Evolutionary conservation across 2,888 invertebrate genomes (phyloP), one percentile per base, ranked within the genome.

Genomic region (Caenorhabditis sulstoni): DNA sequence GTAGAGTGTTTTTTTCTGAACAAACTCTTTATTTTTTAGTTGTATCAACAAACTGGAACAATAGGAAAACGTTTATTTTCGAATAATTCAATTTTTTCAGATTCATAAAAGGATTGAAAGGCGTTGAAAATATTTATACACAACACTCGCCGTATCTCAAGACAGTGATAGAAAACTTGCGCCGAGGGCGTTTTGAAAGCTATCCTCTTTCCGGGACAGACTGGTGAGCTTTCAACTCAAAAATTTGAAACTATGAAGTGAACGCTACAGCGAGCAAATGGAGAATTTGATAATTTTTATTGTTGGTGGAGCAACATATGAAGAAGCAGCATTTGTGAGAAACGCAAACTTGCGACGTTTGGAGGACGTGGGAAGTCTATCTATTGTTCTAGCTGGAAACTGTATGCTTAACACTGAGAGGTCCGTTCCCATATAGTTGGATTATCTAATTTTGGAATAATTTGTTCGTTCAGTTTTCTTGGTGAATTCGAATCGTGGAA

Each of bases 51-150:
- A n/a, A n/a, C n/a, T n/a, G n/a, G n/a, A n/a, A n/a, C n/a, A n/a
- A n/a, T n/a, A n/a, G n/a, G n/a, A n/a, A n/a, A n/a, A n/a, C n/a
- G n/a, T n/a, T n/a, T n/a, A n/a, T n/a, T n/a, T n/a, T n/a, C 29
- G 29, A 3, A n/a, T 29, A 44, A 2, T 50, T 49, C 16, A 22
- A 18, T 64, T 58, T 22, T 61, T 81, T 9, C 59, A 84, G 80
- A 50, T 84, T 81, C 39, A 71, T 85, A 81, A 86, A 84, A 76
- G 86, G 87, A 2, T 92, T 96, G 20, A 95, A 94, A 92, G 99
- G 97, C 0, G 97, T 99, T 0, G 99, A 99, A 91, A 99, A 99
- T 91, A 95, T 99, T 79, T 99, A 97, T 92, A 98, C 99, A 0
- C 99, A 99, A 90, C 99, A 99, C 91, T 94, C 94, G n/a, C 97